Conservation (phyloP, 2,113 vertebrate species). For the Bettongia penicillata region DNA sequence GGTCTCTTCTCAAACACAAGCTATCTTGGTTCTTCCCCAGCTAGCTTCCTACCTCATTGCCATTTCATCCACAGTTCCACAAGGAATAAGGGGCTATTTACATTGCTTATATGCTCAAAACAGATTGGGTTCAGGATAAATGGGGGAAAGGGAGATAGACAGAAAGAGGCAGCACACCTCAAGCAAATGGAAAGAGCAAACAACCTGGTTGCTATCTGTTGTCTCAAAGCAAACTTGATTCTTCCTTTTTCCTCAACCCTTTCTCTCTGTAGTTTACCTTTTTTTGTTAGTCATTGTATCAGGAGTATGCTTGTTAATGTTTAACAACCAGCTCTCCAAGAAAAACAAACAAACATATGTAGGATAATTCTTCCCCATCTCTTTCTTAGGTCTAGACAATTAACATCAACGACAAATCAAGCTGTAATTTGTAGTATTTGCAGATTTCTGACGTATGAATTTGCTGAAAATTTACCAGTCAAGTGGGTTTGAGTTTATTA, state of each 20-base stretch:
- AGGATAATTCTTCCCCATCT: neutral
- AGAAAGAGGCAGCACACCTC: neutral
- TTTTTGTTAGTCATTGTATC: neutral
- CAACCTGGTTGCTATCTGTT: neutral
- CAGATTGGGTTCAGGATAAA: neutral
- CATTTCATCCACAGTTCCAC: neutral
- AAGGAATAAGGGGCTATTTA: neutral
- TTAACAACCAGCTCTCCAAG: neutral
- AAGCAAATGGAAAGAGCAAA: neutral
- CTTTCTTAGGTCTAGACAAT: neutral
- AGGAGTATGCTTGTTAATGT: neutral
- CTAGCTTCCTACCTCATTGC: neutral
- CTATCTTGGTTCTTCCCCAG: neutral
- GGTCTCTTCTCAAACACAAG: neutral
- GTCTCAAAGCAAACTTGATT: neutral
- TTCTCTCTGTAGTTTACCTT: neutral
- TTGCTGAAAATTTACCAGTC: neutral
- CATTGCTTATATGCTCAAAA: neutral
- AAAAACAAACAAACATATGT: neutral
- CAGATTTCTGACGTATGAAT: neutral
- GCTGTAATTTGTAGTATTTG: neutral
- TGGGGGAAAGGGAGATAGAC: neutral
- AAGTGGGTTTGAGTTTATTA: too few relatives aligned
- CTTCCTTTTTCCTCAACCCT: slow-evolving; percentile 18
- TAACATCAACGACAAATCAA: neutral